Conservation (phyloP, 2,888 invertebrate genomes). For the Diarsia rubi region DNA sequence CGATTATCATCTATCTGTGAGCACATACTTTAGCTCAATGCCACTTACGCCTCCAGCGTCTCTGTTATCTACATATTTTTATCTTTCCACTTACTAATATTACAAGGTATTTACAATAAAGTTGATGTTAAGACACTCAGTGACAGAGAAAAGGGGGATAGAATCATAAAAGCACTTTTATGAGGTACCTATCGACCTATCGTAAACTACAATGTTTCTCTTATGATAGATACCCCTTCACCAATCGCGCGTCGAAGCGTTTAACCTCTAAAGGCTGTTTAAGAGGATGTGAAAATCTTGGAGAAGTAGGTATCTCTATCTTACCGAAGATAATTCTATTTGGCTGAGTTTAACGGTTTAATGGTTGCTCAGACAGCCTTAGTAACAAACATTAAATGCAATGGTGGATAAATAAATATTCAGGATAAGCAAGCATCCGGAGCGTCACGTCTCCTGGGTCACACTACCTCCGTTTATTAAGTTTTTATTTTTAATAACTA, state of each 20-base stretch:
- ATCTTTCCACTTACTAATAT: conserved; percentile 55
- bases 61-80: conserved; percentile 55
- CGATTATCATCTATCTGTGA: conserved; percentile 58
- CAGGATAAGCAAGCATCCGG: not conserved
- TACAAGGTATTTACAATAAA: conserved; percentile 60
- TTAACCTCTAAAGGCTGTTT: conserved; percentile 35
- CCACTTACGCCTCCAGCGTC: conserved; percentile 40
- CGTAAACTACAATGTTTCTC: conserved; percentile 60
- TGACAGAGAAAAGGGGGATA: conserved; percentile 56
- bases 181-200: conserved; percentile 58
- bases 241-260: conserved; percentile 29
- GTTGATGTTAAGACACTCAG: conserved; percentile 54
- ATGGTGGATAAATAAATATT: conserved; percentile 38
- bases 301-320: conserved; percentile 9
- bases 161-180: conserved; percentile 64
- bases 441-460: conserved; percentile 40
- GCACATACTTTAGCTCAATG: conserved; percentile 50
- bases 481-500: conserved; percentile 46
- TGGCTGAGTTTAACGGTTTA: conserved; percentile 23
- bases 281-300: conserved; percentile 34
- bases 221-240: conserved; percentile 55
- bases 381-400: conserved; percentile 36
- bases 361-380: conserved; percentile 28
- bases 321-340: conserved; percentile 21
- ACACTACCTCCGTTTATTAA: conserved; percentile 42